phyloP scores from a whole-genome alignment of 2,113 vertebrate genomes.

The Papio anubis region DNA sequence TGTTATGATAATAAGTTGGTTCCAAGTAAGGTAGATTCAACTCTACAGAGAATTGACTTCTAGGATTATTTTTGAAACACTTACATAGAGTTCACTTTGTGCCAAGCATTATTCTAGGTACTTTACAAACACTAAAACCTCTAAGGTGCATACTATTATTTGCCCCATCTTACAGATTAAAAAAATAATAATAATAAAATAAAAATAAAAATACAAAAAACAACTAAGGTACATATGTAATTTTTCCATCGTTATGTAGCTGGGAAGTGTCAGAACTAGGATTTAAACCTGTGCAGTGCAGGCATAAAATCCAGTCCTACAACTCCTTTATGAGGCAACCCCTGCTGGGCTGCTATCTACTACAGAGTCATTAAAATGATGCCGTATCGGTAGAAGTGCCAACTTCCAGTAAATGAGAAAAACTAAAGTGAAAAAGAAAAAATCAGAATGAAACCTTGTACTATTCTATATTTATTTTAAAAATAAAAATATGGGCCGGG shows the following conservation, averaged over 20 bases:
- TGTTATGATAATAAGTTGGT: neutral
- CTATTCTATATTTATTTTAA: neutral
- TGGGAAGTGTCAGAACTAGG: neutral
- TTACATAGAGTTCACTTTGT: neutral
- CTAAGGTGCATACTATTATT: neutral
- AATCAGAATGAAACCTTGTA: neutral
- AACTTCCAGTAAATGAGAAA: neutral
- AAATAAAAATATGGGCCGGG: neutral
- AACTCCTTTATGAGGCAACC: neutral
- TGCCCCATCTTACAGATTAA: neutral
- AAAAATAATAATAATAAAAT: neutral
- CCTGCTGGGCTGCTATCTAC: neutral
- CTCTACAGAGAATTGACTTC: neutral
- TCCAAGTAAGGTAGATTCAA: neutral
- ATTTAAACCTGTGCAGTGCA: neutral
- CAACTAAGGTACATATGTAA: neutral
- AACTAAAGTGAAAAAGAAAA: neutral
- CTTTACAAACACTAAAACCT: neutral
- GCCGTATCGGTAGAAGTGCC: neutral
- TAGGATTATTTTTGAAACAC: neutral
- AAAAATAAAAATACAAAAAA: neutral
- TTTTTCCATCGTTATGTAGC: neutral
- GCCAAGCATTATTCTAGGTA: neutral
- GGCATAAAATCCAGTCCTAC: neutral
- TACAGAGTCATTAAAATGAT: neutral